Evolutionary conservation across 2,888 invertebrate species (phyloP).

Genomic region (Macrosiphum euphorbiae): DNA sequence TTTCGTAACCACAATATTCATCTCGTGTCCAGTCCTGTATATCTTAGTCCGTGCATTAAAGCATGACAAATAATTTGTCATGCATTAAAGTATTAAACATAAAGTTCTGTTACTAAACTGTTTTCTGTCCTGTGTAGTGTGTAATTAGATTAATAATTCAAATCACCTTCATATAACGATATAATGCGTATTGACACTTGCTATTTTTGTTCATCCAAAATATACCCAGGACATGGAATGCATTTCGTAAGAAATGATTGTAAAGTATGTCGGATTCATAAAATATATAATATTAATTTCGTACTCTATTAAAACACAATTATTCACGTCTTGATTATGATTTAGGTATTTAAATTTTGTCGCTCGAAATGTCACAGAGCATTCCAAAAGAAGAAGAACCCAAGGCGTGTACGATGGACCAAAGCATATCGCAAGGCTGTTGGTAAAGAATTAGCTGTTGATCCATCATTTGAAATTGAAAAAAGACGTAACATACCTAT

Average conservation of each 20-base stretch:
- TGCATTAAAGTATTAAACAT: too few relatives aligned
- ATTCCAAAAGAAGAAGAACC: slow-evolving; percentile 99
- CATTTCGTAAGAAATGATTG: slow-evolving; percentile 98
- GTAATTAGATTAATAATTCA: too few relatives aligned
- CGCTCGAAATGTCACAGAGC: slow-evolving; percentile 97
- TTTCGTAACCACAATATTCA: too few relatives aligned
- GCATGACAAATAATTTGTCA: too few relatives aligned
- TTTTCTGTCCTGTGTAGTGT: too few relatives aligned
- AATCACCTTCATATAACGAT: neutral
- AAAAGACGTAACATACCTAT: slow-evolving; percentile 91
- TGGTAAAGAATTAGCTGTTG: slow-evolving; percentile 95
- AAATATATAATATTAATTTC: neutral
- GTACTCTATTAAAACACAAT: neutral
- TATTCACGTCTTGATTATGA: neutral
- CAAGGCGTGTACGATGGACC: slow-evolving; percentile 98
- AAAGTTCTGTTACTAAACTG: too few relatives aligned
- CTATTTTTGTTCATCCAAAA: slow-evolving; percentile 97
- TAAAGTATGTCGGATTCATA: slow-evolving; percentile 79
- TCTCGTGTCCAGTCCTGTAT: too few relatives aligned
- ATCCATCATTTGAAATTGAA: slow-evolving; percentile 97
- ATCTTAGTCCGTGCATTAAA: too few relatives aligned
- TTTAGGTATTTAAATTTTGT: slow-evolving; percentile 96
- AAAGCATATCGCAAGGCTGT: slow-evolving; percentile 96
- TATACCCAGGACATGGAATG: slow-evolving; percentile 98
- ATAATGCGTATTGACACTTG: slow-evolving; percentile 99